phyloP scores from a whole-genome alignment of 2,888 invertebrate genomes.

The Catocala sponsa region DNA sequence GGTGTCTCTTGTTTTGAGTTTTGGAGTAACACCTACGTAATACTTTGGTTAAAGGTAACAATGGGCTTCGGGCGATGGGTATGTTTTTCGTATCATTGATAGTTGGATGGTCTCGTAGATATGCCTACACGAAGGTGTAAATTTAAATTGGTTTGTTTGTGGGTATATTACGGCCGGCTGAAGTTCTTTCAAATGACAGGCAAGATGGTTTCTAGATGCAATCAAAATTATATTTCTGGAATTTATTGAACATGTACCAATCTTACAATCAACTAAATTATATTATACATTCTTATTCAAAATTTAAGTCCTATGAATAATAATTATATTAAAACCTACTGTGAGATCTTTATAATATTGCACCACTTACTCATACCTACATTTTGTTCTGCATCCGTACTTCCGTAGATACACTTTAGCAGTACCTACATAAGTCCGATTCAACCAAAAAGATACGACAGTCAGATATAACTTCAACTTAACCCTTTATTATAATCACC shows the following conservation, averaged over 20 bases:
- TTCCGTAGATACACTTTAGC: no score
- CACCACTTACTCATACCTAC: no score
- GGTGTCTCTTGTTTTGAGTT: slow-evolving; percentile 18
- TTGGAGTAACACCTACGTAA: slow-evolving; percentile 46
- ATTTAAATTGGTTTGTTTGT: slow-evolving; percentile 44
- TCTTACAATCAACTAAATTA: no score
- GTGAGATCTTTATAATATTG: no score
- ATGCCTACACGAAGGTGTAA: slow-evolving; percentile 46
- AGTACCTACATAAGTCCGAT: not conserved
- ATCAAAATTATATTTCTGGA: not conserved
- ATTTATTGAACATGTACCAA: no score
- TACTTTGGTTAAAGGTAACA: slow-evolving; percentile 52
- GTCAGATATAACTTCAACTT: slow-evolving; percentile 1
- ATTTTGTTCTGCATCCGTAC: no score
- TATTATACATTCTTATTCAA: no score
- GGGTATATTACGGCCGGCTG: slow-evolving; percentile 27
- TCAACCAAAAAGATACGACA: not conserved
- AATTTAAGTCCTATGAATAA: no score
- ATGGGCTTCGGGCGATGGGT: slow-evolving; percentile 43
- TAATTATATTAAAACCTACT: no score
- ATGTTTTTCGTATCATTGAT: slow-evolving; percentile 50
- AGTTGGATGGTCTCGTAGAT: slow-evolving; percentile 45
- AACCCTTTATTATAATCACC: slow-evolving; percentile 9
- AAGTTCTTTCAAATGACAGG: slow-evolving; percentile 17
- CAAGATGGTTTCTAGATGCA: slow-evolving; percentile 11